A percentile compares a stretch with the other conserved stretches of the same genome.
Evolutionary conservation across 2,888 invertebrate species (phyloP).

Genomic region (Ochropleura plecta): DNA sequence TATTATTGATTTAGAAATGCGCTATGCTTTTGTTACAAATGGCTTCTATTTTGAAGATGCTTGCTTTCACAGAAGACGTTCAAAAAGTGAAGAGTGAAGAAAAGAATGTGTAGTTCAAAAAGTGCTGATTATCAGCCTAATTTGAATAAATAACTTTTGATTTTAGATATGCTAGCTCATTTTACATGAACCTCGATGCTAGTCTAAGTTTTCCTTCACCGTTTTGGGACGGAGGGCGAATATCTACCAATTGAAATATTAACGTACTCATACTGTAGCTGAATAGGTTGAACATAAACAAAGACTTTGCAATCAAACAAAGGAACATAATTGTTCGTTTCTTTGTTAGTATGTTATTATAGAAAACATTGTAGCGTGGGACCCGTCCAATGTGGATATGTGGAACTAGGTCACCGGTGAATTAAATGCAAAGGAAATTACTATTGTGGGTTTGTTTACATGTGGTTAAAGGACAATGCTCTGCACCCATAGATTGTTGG

Average conservation of each 20-base stretch:
- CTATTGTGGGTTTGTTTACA: neutral
- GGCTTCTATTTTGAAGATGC: neutral
- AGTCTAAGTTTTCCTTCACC: neutral
- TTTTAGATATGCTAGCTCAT: too few species aligned
- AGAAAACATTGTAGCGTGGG: neutral
- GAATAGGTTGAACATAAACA: neutral
- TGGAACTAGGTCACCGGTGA: slow-evolving; percentile 19
- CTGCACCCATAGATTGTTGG: too few species aligned
- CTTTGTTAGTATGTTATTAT: slow-evolving; percentile 7
- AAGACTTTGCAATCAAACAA: slow-evolving; percentile 1
- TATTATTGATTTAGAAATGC: too few species aligned
- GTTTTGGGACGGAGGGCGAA: neutral
- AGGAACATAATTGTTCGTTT: neutral
- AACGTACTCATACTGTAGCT: neutral
- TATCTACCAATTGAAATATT: neutral
- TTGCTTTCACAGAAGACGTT: too few species aligned
- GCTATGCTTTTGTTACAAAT: neutral
- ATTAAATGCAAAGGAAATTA: slow-evolving; percentile 3
- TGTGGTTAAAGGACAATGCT: neutral
- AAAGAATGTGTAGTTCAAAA: too few species aligned
- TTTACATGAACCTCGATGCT: too few species aligned
- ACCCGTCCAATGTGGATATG: neutral
- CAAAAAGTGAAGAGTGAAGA: too few species aligned
- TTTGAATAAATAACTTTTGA: too few species aligned
- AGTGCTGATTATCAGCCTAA: too few species aligned